phyloP scores from a whole-genome alignment of 2,797 vertebrate species.

The Spinibarbus caldwelli region DNA sequence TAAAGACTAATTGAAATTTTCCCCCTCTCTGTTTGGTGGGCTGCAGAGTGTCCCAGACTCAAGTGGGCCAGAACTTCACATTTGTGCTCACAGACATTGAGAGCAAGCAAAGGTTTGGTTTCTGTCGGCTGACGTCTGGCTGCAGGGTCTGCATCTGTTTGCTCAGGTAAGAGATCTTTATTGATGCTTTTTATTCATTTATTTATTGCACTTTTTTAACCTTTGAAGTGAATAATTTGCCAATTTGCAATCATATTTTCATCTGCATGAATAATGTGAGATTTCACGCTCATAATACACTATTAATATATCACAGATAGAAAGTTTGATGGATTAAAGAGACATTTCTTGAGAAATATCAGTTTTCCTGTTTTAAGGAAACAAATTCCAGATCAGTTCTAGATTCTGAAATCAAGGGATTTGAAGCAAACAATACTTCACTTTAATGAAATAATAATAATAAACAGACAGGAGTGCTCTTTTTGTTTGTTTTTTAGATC shows the following conservation, averaged over 20 bases:
- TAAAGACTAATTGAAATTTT: neutral
- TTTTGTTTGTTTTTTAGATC: neutral
- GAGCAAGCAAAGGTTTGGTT: conserved; percentile 96
- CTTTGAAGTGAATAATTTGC: neutral
- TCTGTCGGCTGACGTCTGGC: conserved; percentile 93
- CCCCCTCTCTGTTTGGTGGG: neutral
- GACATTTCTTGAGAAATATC: neutral
- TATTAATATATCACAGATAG: neutral
- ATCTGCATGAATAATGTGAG: neutral
- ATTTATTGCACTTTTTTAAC: neutral
- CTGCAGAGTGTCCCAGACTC: conserved; percentile 87
- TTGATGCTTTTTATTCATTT: neutral
- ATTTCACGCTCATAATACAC: neutral
- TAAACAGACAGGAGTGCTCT: neutral
- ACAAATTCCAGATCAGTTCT: neutral
- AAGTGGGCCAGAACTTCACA: conserved; percentile 97
- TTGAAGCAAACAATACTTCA: neutral
- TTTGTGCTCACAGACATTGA: conserved; percentile 98
- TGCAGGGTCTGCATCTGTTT: conserved; percentile 93
- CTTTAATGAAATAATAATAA: conserved; percentile 1
- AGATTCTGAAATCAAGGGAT: neutral
- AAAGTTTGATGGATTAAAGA: neutral
- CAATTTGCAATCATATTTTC: neutral
- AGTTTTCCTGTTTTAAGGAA: neutral
- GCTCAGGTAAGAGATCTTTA: conserved; percentile 82